Evolutionary conservation across 2,888 invertebrate genomes (phyloP).

Genomic region (Drosophila villosipedis): DNA sequence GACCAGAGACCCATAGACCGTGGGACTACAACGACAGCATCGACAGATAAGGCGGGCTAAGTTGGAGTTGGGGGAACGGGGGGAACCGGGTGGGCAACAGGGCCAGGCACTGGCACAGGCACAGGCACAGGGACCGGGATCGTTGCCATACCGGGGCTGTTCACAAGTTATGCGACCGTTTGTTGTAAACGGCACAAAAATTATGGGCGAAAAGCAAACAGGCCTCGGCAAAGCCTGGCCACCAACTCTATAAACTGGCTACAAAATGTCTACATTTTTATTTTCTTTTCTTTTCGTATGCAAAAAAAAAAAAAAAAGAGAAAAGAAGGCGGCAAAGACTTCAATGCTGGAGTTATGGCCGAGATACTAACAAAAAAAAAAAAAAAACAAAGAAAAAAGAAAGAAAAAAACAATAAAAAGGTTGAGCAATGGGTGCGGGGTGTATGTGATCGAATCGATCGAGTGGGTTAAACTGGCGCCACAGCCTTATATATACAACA

Average conservation of each 20-base stretch:
- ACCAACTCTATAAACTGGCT: slow-evolving; percentile 74
- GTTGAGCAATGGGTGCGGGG: slow-evolving; percentile 2
- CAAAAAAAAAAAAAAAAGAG: slow-evolving; percentile 40
- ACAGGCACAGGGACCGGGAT: slow-evolving; percentile 7
- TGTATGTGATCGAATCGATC: slow-evolving; percentile 27
- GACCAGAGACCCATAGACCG: slow-evolving; percentile 21
- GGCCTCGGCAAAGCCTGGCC: slow-evolving; percentile 54
- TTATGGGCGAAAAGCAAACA: slow-evolving; percentile 76
- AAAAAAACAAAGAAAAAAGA: not conserved
- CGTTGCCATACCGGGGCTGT: slow-evolving; percentile 20
- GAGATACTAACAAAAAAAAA: not conserved
- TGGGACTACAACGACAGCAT: slow-evolving; percentile 56
- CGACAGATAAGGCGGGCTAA: slow-evolving; percentile 59
- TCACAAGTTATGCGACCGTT: slow-evolving; percentile 74
- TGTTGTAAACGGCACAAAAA: slow-evolving; percentile 75
- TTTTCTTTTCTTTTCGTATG: slow-evolving; percentile 36
- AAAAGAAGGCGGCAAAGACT: slow-evolving; percentile 45
- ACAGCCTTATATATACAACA: slow-evolving; percentile 9
- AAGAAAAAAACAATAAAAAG: not conserved
- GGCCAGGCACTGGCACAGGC: not conserved
- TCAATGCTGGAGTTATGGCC: slow-evolving; percentile 28
- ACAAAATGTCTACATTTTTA: slow-evolving; percentile 72
- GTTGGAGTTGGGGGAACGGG: not conserved
- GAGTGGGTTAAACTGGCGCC: slow-evolving; percentile 45
- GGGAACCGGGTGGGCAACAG: not conserved